Evolutionary conservation across 2,888 invertebrate species (phyloP).

Genomic region (Andrena minutula): DNA sequence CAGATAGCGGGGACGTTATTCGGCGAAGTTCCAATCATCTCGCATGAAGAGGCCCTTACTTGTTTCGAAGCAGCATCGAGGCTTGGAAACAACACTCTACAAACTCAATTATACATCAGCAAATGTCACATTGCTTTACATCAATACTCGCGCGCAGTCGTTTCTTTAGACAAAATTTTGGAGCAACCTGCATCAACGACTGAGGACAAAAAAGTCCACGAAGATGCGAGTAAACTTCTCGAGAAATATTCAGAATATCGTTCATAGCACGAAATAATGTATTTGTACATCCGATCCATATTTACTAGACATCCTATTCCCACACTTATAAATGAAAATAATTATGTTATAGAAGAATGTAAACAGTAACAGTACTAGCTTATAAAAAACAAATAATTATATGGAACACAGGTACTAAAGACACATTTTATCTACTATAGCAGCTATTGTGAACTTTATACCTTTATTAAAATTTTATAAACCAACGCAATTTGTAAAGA

Average conservation of each 20-base stretch:
- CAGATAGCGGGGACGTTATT: constrained; percentile 88
- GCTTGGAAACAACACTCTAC: constrained; percentile 82
- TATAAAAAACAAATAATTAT: constrained; percentile 29
- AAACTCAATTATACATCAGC: constrained; percentile 87
- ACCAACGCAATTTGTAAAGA: constrained; percentile 12
- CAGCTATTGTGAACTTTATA: constrained; percentile 27
- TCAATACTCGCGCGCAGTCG: constrained; percentile 85
- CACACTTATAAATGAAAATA: constrained; percentile 20
- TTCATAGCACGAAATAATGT: constrained; percentile 54
- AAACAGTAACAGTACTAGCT: constrained; percentile 33
- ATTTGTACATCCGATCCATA: constrained; percentile 56
- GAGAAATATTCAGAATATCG: constrained; percentile 76
- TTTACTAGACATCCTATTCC: constrained; percentile 51
- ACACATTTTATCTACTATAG: constrained; percentile 21
- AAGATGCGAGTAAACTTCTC: constrained; percentile 77
- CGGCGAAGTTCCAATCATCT: constrained; percentile 88
- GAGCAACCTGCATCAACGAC: constrained; percentile 63
- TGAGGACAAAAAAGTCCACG: constrained; percentile 72
- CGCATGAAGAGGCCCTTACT: constrained; percentile 88
- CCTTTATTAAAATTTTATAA: constrained; percentile 33
- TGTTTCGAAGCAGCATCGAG: constrained; percentile 87
- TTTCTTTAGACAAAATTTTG: constrained; percentile 84
- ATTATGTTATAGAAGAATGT: constrained; percentile 25
- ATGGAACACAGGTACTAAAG: constrained; percentile 43
- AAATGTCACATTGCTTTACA: constrained; percentile 87